A percentile compares a stretch with the other conserved stretches of the same genome.
These are phyloP conservation scores for Tyria jacobaeae DNA, from an alignment of 2,888 invertebrate species.

Conservation along the genomic window DNA sequence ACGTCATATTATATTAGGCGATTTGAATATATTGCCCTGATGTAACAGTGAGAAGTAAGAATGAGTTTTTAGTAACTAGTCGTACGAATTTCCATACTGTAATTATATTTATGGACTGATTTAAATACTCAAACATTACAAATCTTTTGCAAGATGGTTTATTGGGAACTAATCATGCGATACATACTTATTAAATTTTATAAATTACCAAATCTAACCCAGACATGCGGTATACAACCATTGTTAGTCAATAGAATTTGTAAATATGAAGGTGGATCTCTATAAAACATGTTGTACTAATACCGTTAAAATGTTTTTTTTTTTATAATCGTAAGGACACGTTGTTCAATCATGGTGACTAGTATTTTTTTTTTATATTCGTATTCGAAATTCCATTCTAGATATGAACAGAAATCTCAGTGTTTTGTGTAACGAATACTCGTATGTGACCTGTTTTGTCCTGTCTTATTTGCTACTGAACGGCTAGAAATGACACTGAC, in stretches of 20 bases:
- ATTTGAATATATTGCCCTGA: background rate
- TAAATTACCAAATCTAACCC: background rate
- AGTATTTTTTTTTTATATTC: background rate
- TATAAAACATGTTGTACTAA: background rate
- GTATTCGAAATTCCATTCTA: background rate
- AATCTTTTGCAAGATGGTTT: background rate
- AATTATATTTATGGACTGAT: conserved; percentile 2
- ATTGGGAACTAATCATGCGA: background rate
- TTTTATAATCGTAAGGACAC: too few relatives aligned
- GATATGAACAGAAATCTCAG: background rate
- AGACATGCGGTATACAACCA: background rate
- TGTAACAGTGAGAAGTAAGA: background rate
- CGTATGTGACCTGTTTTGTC: background rate
- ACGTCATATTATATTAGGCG: background rate
- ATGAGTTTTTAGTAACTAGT: background rate
- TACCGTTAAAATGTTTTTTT: too few relatives aligned
- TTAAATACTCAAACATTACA: background rate
- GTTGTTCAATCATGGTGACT: too few relatives aligned
- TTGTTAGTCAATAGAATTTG: background rate
- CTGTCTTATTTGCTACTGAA: background rate
- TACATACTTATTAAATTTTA: background rate
- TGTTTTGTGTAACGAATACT: background rate
- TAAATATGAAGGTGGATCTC: background rate
- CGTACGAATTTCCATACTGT: background rate
- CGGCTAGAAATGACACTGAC: background rate